A percentile compares a stretch with the other conserved stretches of the same genome.
phyloP scores from a whole-genome alignment of 1,140 invertebrate genomes.

The Diorhabda elongata region DNA sequence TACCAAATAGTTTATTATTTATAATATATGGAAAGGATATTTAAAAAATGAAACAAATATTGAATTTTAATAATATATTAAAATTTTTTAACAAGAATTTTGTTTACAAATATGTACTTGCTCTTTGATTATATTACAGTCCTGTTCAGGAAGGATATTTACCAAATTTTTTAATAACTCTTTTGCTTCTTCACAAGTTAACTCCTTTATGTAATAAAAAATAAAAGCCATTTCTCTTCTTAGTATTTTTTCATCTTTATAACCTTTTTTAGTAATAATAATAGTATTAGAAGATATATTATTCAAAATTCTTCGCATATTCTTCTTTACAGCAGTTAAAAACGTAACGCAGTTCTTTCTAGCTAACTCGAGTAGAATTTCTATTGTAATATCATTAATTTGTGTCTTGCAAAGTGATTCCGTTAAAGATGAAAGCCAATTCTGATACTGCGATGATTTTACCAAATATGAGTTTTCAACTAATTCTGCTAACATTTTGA shows the following conservation, averaged over 20 bases:
- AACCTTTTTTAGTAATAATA: background rate
- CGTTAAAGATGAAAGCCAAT: conserved; percentile 46
- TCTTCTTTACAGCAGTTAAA: conserved; percentile 23
- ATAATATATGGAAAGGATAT: too few species aligned
- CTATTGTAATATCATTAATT: conserved; percentile 17
- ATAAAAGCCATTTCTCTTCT: background rate
- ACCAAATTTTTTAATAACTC: background rate
- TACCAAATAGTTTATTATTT: too few species aligned
- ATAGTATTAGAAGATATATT: conserved; percentile 15
- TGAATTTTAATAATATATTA: background rate
- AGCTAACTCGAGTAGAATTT: conserved; percentile 20
- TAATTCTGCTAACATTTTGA: conserved; percentile 49
- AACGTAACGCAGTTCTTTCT: conserved; percentile 25
- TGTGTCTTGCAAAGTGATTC: conserved; percentile 20
- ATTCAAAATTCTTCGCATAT: conserved; percentile 49
- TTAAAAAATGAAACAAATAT: too few species aligned
- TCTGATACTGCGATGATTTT: conserved; percentile 37
- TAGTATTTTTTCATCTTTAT: background rate
- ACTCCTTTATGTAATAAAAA: background rate
- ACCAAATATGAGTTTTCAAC: conserved; percentile 45
- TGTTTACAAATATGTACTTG: background rate
- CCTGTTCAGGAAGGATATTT: background rate
- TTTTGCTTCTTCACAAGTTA: background rate
- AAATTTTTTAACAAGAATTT: background rate
- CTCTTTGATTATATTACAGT: background rate